Evolutionary conservation across 2,797 vertebrate genomes (phyloP).

Genomic region (Gymnothorax javanicus): DNA sequence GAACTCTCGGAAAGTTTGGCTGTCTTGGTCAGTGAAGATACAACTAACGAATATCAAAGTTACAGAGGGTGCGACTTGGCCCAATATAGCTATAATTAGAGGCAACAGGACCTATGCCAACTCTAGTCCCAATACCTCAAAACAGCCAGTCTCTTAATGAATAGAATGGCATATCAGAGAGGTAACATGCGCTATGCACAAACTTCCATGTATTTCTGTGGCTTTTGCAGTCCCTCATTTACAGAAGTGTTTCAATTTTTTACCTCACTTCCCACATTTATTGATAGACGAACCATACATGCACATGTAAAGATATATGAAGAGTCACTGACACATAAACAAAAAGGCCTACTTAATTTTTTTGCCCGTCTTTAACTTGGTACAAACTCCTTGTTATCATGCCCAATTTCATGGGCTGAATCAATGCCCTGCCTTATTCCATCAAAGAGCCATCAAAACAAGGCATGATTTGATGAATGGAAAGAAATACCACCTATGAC

Average conservation of each 20-base stretch:
- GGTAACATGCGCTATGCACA: neutral
- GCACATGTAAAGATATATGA: neutral
- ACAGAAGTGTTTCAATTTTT: neutral
- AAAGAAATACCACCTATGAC: conserved; percentile 9
- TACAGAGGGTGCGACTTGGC: neutral
- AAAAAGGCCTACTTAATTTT: neutral
- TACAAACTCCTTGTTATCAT: neutral
- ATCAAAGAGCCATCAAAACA: conserved; percentile 12
- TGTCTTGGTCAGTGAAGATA: neutral
- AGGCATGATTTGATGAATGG: conserved; percentile 11
- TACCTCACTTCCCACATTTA: neutral
- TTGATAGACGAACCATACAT: neutral
- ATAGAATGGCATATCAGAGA: neutral
- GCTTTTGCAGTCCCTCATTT: neutral
- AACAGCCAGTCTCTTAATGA: neutral
- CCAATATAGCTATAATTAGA: neutral
- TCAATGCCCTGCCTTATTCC: conserved; percentile 13
- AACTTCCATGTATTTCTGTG: neutral
- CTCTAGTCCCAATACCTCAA: neutral
- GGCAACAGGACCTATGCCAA: neutral
- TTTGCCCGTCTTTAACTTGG: neutral
- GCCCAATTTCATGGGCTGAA: neutral
- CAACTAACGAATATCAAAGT: neutral
- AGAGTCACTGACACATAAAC: neutral
- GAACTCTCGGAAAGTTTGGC: neutral